Evolutionary conservation across 1,140 invertebrate genomes (phyloP), one percentile per base, ranked within the genome.

Genomic region (Lepidotrigona ventralis): DNA sequence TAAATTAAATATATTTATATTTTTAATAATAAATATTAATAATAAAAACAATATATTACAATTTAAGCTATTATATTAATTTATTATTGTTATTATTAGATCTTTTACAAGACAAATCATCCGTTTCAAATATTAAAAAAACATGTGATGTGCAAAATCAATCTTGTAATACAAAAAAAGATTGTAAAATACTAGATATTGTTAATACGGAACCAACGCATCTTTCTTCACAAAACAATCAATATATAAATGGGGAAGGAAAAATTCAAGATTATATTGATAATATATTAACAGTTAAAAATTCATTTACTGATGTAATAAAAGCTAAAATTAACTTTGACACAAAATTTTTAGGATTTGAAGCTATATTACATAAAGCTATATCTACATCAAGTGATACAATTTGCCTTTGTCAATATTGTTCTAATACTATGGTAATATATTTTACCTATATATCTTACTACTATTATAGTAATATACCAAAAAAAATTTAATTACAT

Each of bases 301-400:
- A 90, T 51, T 89, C 89, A 15, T 93, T 92, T 75, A 89, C 88
- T 26, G 90, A 89, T 75, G 78, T 93, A 8, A 90, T 93, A 71
- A 90, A 91, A 82, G 91, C 92, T 11, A 93, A 93, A 85, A 81
- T 92, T 3, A 89, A 92, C 69, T 91, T 93, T 51, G 92, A 93
- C 53, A 89, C 89, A 5, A 92, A 91, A 77, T 93, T 93, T 79
- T 77, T 91, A 5, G 85, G 86, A 19, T 93, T 93, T 68, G 91
- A 92, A 78, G 79, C 88, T 26, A 74, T 88, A n/a, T 66, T 93
- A 0, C 90, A 89, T 72, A 54, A 85, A 79, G 56, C 64, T 63
- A 54, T 0, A 88, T 88, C 83, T 23, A 79, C 64, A 39, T 56
- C 72, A 26, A 63, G 58, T 53, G 46, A 80, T 71, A 60, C 75